Base-by-base conservation (phyloP, 2,113 vertebrate species). In the Rhinogobius similis region DNA sequence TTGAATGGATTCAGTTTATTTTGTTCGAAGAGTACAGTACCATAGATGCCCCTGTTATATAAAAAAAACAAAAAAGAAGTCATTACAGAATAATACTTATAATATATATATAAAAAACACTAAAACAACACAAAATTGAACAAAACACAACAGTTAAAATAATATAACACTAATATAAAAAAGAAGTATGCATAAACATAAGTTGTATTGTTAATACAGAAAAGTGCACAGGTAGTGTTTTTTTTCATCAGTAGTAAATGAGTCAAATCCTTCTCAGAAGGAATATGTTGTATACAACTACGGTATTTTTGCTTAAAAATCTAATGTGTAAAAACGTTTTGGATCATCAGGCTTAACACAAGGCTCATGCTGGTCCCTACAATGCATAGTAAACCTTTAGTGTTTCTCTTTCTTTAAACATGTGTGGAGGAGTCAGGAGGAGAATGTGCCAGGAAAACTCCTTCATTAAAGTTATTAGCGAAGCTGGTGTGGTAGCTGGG, bases 241-340 rank as follows among this genome's bases (percentile, higher is more conserved):
- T 27, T 50, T 62, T 65, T n/a, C n/a, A 62, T 61, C 77, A 68
- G 43, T 32, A 72, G 23, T 48, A 24, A 74, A 29, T 36, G 9
- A 36, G 32, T 3, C 0, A 65, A 67, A 55, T 81, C 89, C 91
- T 90, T 92, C 88, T 86, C 75, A 78, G 91, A 92, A 92, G 88
- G 89, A 84, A 88, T 83, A 78, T 39, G 7, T n/a, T 2, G 8
- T 1, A n/a, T 10, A 38, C 10, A 56, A 52, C n/a, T 48, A 48
- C 7, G 7, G 8, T 0, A 13, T 38, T 68, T 52, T 61, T 59
- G 67, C 38, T 84, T 62, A 62, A 27, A 77, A 76, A 70, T 46
- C 13, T n/a, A 41, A 29, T 43, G 2, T 46, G 12, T n/a, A n/a
- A n/a, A 48, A 16, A 65, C 46, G 62, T 39, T 70, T 52, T 4